phyloP scores from a whole-genome alignment of 2,888 invertebrate species.

The Portevinia maculata region DNA sequence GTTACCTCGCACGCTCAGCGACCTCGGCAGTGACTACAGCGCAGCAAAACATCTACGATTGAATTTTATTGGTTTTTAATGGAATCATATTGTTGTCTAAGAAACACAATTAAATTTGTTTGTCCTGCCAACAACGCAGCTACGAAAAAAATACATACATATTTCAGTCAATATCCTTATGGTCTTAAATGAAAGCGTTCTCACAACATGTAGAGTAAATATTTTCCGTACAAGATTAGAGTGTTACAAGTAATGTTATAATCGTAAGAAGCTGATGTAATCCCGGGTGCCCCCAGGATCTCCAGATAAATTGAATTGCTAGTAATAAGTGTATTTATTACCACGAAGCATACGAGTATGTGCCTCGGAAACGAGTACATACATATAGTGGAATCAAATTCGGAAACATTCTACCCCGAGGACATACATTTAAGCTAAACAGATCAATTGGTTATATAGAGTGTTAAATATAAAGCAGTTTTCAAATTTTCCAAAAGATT shows the following conservation, averaged over 20 bases:
- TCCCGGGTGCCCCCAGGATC: not conserved
- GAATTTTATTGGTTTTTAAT: slow-evolving; percentile 64
- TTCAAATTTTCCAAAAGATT: slow-evolving; percentile 29
- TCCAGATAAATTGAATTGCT: slow-evolving; percentile 24
- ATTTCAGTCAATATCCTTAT: slow-evolving; percentile 39
- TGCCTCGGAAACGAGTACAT: slow-evolving; percentile 25
- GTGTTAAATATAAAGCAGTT: slow-evolving; percentile 51
- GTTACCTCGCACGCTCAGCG: not conserved
- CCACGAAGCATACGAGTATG: slow-evolving; percentile 27
- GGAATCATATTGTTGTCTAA: slow-evolving; percentile 52
- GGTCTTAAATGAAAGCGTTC: slow-evolving; percentile 31
- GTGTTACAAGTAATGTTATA: slow-evolving; percentile 13
- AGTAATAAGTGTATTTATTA: slow-evolving; percentile 55
- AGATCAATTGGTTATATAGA: slow-evolving; percentile 52
- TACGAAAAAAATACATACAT: not conserved
- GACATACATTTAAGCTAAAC: not conserved
- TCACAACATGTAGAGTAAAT: slow-evolving; percentile 55
- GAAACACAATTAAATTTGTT: slow-evolving; percentile 35
- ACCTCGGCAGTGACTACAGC: slow-evolving; percentile 13
- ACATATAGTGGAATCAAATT: slow-evolving; percentile 31
- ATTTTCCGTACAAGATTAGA: slow-evolving; percentile 31
- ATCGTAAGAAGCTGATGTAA: not conserved
- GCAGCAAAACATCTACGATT: slow-evolving; percentile 37
- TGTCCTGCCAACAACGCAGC: slow-evolving; percentile 10
- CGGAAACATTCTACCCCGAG: not conserved